Percentiles rank a stretch among this genome's conserved stretches.
These are phyloP conservation scores for Capitulum mitella DNA, from an alignment of 2,888 invertebrate genomes.

Conservation along the genomic window DNA sequence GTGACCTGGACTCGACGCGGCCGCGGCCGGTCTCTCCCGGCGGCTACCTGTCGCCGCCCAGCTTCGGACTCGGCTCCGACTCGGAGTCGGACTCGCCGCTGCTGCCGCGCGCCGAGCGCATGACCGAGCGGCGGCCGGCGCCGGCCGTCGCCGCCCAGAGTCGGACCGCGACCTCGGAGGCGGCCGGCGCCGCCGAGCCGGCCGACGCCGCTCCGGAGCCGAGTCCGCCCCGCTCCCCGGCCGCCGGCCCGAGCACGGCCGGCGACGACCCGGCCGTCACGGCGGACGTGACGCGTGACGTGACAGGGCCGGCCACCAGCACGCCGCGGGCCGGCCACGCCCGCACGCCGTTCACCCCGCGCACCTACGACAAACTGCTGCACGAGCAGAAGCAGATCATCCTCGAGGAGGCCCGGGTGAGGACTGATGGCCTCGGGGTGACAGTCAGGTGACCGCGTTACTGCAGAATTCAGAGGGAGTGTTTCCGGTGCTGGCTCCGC, in stretches of 20 bases:
- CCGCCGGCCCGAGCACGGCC: background rate
- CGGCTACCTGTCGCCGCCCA: background rate
- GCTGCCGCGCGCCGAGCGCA: background rate
- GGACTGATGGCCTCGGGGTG: background rate
- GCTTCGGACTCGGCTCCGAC: background rate
- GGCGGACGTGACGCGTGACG: background rate
- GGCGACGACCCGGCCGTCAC: background rate
- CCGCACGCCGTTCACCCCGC: background rate
- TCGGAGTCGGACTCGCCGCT: background rate
- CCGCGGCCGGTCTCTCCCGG: background rate
- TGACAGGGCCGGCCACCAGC: background rate
- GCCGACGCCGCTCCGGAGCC: background rate
- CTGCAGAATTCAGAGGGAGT: too few species aligned
- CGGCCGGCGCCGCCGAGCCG: background rate
- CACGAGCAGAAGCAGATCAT: background rate
- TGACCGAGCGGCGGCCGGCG: background rate
- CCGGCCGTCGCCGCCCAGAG: background rate
- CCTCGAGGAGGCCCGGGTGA: background rate
- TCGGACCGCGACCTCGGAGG: background rate
- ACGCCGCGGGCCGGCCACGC: background rate
- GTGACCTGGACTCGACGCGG: background rate
- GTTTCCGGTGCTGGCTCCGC: too few species aligned
- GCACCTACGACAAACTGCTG: background rate
- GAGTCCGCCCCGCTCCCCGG: background rate
- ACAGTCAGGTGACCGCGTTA: too few species aligned